Evolutionary conservation across 2,113 vertebrate genomes (phyloP).

Genomic region (Cathartes aura): DNA sequence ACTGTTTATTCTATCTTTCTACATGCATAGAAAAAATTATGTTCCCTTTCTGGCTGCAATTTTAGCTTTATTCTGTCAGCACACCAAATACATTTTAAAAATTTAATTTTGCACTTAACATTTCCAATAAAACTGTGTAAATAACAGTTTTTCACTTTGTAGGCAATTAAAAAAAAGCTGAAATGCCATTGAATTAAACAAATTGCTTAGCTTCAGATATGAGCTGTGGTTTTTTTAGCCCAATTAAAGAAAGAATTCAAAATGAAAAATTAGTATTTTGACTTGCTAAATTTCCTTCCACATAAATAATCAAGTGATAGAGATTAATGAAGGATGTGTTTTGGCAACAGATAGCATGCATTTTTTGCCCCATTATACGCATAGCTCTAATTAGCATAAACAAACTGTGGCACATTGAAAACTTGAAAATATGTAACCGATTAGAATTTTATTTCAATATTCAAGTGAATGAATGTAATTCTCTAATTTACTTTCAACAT

Average conservation of each 20-base stretch:
- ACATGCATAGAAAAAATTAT: background rate
- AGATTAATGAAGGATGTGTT: background rate
- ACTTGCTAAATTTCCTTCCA: background rate
- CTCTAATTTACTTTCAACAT: background rate
- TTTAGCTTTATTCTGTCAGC: background rate
- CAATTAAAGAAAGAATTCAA: background rate
- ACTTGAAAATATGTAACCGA: background rate
- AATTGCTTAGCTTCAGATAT: background rate
- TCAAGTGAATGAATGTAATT: background rate
- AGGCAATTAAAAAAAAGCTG: background rate
- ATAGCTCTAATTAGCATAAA: background rate
- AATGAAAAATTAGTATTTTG: background rate
- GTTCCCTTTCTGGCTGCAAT: background rate
- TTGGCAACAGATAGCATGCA: background rate
- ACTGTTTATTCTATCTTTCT: background rate
- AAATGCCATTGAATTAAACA: background rate
- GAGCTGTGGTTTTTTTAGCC: background rate
- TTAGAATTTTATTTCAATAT: background rate
- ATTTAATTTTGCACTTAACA: background rate
- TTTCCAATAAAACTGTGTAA: background rate
- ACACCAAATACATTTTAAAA: background rate
- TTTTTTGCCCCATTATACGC: background rate
- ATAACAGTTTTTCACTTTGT: background rate
- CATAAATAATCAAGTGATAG: background rate
- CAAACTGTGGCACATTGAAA: background rate